Base-by-base conservation (phyloP, 37 sponge, comb jelly and placozoan species). In the Oopsacas minuta region DNA sequence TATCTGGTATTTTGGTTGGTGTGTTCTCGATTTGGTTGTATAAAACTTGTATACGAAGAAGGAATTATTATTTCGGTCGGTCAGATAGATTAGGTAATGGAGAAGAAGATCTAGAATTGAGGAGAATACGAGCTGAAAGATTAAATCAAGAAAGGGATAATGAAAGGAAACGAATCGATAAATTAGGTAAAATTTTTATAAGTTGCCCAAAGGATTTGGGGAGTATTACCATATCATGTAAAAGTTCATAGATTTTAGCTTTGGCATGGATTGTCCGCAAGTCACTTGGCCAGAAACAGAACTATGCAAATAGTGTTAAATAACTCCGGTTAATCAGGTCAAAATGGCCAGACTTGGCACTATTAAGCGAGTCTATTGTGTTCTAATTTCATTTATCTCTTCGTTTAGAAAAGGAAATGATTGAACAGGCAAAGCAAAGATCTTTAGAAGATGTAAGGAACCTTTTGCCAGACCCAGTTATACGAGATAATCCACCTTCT, bases 1-100 rank as follows among this genome's bases (percentile, higher is more conserved):
- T 98, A 0, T 91, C 99, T 82, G 99, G 99, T n/a, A 96, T 96
- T 23, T 38, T 96, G 34, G 91, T 95, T 23, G 99, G 99, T 0
- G 23, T 95, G 83, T 25, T 61, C 75, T 20, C 30, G 7, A 12
- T 61, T n/a, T 61, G 75, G 75, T 10, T 10, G 22, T 61, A 61
- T 61, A 61, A 61, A 5, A 61, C 75, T 5, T 61, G 20, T 12
- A 3, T 61, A n/a, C 17, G 20, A n/a, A 61, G 75, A 12, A 61
- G 75, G 75, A 61, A 61, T 61, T 61, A 61, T 61, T 61, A 32
- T 12, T 61, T 32, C 22, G 75, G 75, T 25, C 7, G 30, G 75
- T 34, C 75, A 10, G 75, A 61, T 25, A 61, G 75, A n/a, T 25
- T 61, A 32, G 75, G 75, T 7, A 61, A 5, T 61, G 28, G 7